Percentiles rank a stretch among this genome's conserved stretches.
phyloP scores from a whole-genome alignment of 2,797 vertebrate genomes.

The Diplodus puntazzo region DNA sequence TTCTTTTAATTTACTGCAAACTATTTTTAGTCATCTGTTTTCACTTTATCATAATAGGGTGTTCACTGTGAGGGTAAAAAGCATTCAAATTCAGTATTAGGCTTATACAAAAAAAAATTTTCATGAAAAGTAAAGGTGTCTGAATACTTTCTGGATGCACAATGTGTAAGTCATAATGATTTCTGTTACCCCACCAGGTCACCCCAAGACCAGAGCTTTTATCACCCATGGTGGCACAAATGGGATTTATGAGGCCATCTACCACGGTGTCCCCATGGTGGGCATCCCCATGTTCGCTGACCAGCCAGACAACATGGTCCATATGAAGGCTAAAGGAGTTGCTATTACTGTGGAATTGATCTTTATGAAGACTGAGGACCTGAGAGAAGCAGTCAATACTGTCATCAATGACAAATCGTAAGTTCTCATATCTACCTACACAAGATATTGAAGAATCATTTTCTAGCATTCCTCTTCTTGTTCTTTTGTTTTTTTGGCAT shows the following conservation, averaged over 20 bases:
- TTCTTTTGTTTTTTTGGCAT: not conserved
- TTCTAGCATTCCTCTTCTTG: not conserved
- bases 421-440: not conserved
- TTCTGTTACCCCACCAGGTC: conserved; percentile 81
- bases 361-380: conserved; percentile 74
- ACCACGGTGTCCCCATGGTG: conserved; percentile 92
- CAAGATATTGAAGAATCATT: not conserved
- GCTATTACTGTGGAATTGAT: conserved; percentile 75
- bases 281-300: conserved; percentile 92
- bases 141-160: no score
- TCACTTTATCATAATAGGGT: not conserved
- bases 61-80: not conserved
- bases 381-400: conserved; percentile 84
- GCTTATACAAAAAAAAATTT: not conserved
- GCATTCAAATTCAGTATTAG: no score
- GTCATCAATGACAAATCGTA: conserved; percentile 80
- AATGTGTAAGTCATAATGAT: not conserved
- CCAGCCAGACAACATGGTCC: conserved; percentile 90
- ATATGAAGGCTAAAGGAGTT: conserved; percentile 88
- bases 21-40: not conserved
- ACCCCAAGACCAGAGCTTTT: conserved; percentile 91
- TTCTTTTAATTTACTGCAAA: no score
- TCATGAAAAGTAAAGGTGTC: not conserved
- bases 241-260: conserved; percentile 95
- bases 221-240: conserved; percentile 89